These are phyloP conservation scores for Machaerirhynchus nigripectus DNA, from an alignment of 2,113 vertebrate species.

Conservation along the genomic window DNA sequence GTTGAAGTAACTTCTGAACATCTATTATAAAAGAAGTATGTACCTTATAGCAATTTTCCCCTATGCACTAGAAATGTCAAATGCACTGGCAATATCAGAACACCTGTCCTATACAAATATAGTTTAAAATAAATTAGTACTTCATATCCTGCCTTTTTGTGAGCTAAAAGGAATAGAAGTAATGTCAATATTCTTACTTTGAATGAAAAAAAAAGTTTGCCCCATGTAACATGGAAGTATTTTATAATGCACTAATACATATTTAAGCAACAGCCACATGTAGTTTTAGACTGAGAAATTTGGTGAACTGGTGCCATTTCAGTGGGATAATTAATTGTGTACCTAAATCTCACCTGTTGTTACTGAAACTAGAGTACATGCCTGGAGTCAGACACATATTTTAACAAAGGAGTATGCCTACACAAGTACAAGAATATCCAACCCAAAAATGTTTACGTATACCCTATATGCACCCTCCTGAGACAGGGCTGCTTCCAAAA, in stretches of 20 bases:
- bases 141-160: neutral
- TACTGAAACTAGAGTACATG: neutral
- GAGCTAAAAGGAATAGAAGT: neutral
- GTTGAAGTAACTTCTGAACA: neutral
- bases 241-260: neutral
- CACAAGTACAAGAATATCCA: neutral
- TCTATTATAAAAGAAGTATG: neutral
- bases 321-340: neutral
- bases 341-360: neutral
- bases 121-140: neutral
- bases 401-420: neutral
- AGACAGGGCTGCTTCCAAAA: neutral
- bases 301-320: neutral
- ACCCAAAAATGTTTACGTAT: neutral
- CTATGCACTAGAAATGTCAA: neutral
- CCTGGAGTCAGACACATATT: neutral
- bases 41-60: neutral
- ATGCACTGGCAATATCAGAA: neutral
- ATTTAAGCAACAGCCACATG: neutral
- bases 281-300: neutral
- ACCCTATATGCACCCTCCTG: neutral
- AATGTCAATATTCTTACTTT: neutral
- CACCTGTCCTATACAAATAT: neutral
- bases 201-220: neutral
- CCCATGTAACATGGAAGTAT: neutral